phyloP scores from a whole-genome alignment of 2,797 vertebrate genomes.

The Malacoctenus gilli region DNA sequence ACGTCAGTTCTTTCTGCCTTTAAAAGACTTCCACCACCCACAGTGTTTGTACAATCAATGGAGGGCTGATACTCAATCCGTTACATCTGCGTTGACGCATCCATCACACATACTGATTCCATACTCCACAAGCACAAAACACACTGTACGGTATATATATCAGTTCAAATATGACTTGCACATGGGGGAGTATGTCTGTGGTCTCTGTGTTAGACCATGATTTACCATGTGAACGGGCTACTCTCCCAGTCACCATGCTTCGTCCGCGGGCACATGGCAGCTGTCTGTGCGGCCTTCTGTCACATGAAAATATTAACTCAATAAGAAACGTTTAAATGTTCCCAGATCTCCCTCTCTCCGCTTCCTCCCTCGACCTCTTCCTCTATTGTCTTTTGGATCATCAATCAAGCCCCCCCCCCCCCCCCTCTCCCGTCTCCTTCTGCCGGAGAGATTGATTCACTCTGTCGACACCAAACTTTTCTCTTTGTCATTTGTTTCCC shows the following conservation, averaged over 20 bases:
- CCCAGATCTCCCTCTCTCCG: slow-evolving; percentile 40
- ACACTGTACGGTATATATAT: neutral
- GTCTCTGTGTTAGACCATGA: neutral
- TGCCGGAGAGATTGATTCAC: slow-evolving; percentile 1
- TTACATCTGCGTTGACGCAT: neutral
- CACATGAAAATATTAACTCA: slow-evolving; percentile 46
- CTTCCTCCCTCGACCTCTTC: slow-evolving; percentile 21
- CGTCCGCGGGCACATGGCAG: slow-evolving; percentile 40
- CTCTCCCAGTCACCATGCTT: slow-evolving; percentile 14
- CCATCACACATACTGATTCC: neutral
- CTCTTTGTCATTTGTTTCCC: slow-evolving; percentile 1
- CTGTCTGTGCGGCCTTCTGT: slow-evolving; percentile 28
- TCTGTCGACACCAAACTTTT: slow-evolving; percentile 11
- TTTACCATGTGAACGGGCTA: slow-evolving; percentile 19
- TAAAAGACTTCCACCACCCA: too few relatives aligned
- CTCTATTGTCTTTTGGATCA: slow-evolving; percentile 2
- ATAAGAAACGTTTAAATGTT: slow-evolving; percentile 40
- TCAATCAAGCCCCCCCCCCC: slow-evolving; percentile 16
- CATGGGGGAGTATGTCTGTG: neutral
- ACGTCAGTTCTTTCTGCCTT: too few relatives aligned
- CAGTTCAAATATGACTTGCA: neutral
- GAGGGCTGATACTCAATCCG: too few relatives aligned
- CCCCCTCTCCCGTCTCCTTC: neutral
- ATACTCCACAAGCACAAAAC: neutral
- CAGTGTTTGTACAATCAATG: too few relatives aligned